Evolutionary conservation across 2,113 vertebrate genomes (phyloP).

Genomic region (Polyodon spathula): DNA sequence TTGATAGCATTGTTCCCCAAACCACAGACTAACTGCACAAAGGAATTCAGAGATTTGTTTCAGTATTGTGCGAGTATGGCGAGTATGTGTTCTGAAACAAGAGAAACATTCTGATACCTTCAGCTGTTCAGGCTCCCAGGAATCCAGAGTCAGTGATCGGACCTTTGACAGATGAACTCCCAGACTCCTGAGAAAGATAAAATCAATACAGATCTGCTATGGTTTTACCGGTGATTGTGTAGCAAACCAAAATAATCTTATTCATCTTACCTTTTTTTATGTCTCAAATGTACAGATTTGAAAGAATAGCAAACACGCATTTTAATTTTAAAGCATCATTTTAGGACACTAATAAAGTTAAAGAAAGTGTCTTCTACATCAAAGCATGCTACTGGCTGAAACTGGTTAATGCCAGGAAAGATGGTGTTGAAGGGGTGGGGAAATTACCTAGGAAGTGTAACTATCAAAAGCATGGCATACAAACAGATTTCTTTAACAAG

Average conservation of each 20-base stretch:
- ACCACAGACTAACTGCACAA: constrained; percentile 46
- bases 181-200: constrained; percentile 45
- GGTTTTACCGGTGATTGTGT: neutral
- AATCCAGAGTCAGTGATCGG: constrained; percentile 63
- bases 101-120: constrained; percentile 39
- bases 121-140: constrained; percentile 60
- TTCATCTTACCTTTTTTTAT: neutral
- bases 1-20: constrained; percentile 56
- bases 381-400: no score
- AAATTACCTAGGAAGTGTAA: no score
- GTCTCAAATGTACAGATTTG: neutral
- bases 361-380: no score
- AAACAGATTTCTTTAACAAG: no score
- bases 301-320: no score
- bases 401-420: no score
- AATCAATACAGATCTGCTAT: neutral
- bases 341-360: no score
- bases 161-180: constrained; percentile 64
- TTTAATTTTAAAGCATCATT: no score
- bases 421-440: no score
- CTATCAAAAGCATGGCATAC: no score
- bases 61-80: neutral
- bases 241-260: neutral
- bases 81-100: neutral
- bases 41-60: neutral